These are phyloP conservation scores for Aptenodytes forsteri DNA, from an alignment of 2,113 vertebrate species.

Conservation along the genomic window DNA sequence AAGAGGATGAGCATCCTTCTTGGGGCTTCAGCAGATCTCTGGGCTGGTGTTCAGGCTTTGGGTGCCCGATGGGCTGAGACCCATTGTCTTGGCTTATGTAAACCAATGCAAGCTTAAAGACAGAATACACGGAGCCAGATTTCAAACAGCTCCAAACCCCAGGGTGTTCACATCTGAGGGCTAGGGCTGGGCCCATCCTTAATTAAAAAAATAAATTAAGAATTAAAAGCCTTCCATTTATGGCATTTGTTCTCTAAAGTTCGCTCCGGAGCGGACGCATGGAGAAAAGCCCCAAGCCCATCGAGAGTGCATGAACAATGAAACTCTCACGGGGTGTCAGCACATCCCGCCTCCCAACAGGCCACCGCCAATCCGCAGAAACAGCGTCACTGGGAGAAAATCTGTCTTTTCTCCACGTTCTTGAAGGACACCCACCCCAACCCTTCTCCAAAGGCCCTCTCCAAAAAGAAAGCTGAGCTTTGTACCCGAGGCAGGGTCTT, in stretches of 20 bases:
- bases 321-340: neutral
- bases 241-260: neutral
- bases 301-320: neutral
- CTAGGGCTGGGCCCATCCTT: neutral
- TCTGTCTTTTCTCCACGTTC: neutral
- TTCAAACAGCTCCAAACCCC: neutral
- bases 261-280: rapidly evolving
- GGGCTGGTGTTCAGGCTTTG: neutral
- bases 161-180: neutral
- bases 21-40: neutral
- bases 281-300: neutral
- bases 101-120: neutral
- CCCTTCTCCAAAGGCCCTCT: neutral
- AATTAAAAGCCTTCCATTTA: slow-evolving; percentile 8
- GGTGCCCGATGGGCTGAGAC: neutral
- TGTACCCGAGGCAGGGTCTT: neutral
- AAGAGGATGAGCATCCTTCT: neutral
- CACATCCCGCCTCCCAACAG: neutral
- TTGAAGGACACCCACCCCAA: neutral
- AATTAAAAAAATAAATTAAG: slow-evolving; percentile 3
- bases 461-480: neutral
- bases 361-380: neutral
- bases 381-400: neutral
- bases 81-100: neutral
- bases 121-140: neutral